Conservation (phyloP, 2,797 vertebrate species). For the Thaleichthys pacificus region DNA sequence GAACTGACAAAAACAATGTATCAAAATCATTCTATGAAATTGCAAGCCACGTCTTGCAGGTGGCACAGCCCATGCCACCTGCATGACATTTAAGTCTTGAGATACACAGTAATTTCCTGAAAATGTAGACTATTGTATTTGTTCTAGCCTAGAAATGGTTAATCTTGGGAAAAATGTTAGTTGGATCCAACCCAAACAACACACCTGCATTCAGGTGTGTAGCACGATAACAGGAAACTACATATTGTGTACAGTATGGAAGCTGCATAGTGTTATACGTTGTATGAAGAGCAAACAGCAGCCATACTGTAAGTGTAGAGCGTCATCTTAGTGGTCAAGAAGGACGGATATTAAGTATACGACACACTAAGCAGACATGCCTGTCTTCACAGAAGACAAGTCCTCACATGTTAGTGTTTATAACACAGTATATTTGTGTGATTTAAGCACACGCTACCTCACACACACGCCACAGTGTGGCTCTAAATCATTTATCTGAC, state of each 20-base stretch:
- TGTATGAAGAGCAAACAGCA: too few relatives aligned
- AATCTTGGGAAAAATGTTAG: too few relatives aligned
- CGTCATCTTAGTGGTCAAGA: neutral
- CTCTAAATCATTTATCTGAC: neutral
- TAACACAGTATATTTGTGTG: neutral
- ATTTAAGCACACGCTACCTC: too few relatives aligned
- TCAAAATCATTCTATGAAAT: neutral
- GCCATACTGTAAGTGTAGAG: neutral
- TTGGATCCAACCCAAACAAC: neutral
- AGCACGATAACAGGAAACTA: neutral
- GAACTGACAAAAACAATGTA: too few relatives aligned
- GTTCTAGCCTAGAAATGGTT: too few relatives aligned
- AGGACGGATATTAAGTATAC: neutral
- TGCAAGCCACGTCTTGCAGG: neutral
- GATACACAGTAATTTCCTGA: too few relatives aligned
- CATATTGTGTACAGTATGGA: too few relatives aligned
- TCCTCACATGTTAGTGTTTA: slow-evolving; percentile 41
- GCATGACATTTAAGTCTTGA: too few relatives aligned
- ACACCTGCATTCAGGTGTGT: neutral
- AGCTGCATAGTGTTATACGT: too few relatives aligned
- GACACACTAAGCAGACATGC: neutral
- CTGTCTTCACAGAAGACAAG: slow-evolving; percentile 44
- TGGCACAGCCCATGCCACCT: neutral
- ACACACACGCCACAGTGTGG: neutral
- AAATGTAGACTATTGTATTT: neutral